A percentile compares a stretch with the other conserved stretches of the same genome.
Evolutionary conservation across 1,140 invertebrate species (phyloP).

Genomic region (Leptinotarsa lineolata): DNA sequence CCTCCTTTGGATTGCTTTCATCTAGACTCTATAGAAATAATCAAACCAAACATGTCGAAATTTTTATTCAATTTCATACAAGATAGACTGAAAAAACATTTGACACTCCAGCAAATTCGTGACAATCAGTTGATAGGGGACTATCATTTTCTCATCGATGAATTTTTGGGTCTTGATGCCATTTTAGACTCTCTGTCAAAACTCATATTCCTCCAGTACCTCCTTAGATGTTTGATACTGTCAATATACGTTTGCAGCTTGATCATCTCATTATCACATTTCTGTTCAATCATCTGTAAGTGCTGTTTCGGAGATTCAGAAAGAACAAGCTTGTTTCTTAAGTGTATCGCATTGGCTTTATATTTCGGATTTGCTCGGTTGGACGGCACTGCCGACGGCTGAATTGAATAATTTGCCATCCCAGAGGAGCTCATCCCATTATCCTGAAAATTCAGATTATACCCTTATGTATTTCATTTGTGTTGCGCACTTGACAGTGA

Average conservation of each 20-base stretch:
- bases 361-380: background rate
- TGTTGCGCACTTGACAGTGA: background rate
- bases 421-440: background rate
- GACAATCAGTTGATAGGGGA: too few relatives aligned
- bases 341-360: background rate
- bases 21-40: too few relatives aligned
- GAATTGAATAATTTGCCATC: background rate
- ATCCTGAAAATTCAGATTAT: constrained; percentile 8
- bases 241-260: background rate
- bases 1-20: too few relatives aligned
- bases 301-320: background rate
- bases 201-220: constrained; percentile 1
- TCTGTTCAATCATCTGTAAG: background rate
- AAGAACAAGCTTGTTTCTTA: background rate
- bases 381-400: background rate
- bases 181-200: background rate
- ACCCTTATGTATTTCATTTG: background rate
- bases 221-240: background rate
- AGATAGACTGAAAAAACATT: too few relatives aligned
- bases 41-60: too few relatives aligned
- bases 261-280: constrained; percentile 5
- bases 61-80: too few relatives aligned
- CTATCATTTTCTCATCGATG: too few relatives aligned
- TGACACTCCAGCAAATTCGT: too few relatives aligned
- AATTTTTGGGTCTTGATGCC: background rate